Conservation (phyloP, 2,888 invertebrate species). For the Nemurella pictetii region DNA sequence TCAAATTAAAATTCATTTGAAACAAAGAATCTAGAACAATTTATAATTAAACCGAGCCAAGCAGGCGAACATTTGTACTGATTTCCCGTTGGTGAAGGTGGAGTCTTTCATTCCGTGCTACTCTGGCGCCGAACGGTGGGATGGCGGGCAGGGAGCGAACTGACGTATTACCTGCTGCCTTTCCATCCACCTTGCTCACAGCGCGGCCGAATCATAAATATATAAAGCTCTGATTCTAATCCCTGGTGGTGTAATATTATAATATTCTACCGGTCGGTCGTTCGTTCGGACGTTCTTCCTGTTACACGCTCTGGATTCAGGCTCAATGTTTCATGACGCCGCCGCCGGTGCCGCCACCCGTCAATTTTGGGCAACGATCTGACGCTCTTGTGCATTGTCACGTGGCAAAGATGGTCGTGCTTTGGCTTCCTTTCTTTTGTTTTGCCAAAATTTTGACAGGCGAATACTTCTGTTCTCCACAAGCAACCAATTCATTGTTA, state of each 20-base stretch:
- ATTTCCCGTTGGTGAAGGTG: constrained; percentile 25
- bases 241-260: neutral
- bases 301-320: neutral
- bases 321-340: neutral
- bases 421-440: too few relatives aligned
- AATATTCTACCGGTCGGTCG: neutral
- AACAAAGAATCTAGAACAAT: constrained; percentile 33
- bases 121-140: neutral
- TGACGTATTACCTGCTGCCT: neutral
- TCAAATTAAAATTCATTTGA: constrained; percentile 30
- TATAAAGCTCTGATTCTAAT: neutral
- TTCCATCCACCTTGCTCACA: neutral
- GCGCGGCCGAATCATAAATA: neutral
- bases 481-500: too few relatives aligned
- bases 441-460: too few relatives aligned
- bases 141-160: neutral
- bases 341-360: neutral
- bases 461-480: too few relatives aligned
- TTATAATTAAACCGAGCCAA: constrained; percentile 26
- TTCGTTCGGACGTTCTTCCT: neutral
- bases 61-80: constrained; percentile 8
- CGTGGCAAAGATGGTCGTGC: neutral
- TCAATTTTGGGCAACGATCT: neutral
- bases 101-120: neutral
- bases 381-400: neutral